Evolutionary conservation across 30 jellyfish, hydroid and myxozoan genomes (phyloP), one percentile per base, ranked within the genome.

Genomic region (Turritopsis dohrnii): DNA sequence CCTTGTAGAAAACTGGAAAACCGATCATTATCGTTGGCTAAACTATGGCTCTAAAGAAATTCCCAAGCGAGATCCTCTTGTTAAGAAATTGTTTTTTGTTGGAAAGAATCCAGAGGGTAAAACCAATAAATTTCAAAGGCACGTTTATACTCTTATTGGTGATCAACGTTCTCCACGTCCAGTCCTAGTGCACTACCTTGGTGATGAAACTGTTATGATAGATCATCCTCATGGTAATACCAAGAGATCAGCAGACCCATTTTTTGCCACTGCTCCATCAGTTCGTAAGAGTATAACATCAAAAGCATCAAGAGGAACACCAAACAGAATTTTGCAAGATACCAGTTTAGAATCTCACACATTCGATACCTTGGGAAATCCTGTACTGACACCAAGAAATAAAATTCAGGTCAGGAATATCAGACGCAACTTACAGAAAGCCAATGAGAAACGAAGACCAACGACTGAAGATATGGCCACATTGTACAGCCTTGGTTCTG

Each of bases 201-300:
- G 97, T 7, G 95, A 91, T 52, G 93, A 83, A 72, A 66, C 92
- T 0, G 88, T 87, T 79, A 91, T 87, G 94, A 81, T 91, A 74
- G 97, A 91, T 76, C 90, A 86, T 69, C 97, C 97, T 69, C 97
- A 91, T 74, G 97, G 97, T 25, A 91, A 91, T 74, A 83, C 97
- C 22, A 86, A 87, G 85, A 86, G 81, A 65, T 81, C 94, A 0
- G 69, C 52, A 28, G 79, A 83, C 53, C 97, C 97, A 79, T 91
- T 80, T 90, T 82, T 52, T 80, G 94, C 97, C 29, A 88, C 90
- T 22, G 95, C 95, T 28, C 97, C 97, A 29, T 91, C 97, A 53
- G 97, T 91, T 52, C 90, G 97, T 73, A 83, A 76, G 74, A 90
- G 82, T 76, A 81, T 87, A 54, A 88, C 90, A 8, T 89, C 86